These are phyloP conservation scores for Parnassius mnemosyne DNA, from an alignment of 2,888 invertebrate genomes.

Conservation along the genomic window DNA sequence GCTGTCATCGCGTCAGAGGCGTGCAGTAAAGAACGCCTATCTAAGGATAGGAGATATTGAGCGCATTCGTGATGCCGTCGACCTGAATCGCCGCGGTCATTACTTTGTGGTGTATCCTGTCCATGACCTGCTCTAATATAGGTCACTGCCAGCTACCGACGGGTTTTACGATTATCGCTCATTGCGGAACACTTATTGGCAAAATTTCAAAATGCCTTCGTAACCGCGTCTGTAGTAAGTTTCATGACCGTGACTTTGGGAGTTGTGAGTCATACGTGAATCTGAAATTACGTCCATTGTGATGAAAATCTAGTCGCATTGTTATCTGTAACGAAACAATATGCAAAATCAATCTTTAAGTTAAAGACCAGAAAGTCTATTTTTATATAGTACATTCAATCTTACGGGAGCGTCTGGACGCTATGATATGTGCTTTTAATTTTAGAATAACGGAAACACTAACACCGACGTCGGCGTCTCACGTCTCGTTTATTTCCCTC, in stretches of 20 bases:
- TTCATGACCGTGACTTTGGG: slow-evolving; percentile 50
- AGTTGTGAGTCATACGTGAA: slow-evolving; percentile 55
- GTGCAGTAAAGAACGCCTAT: slow-evolving; percentile 26
- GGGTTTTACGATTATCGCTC: slow-evolving; percentile 73
- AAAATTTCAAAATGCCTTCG: slow-evolving; percentile 69
- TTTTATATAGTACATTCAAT: slow-evolving; percentile 37
- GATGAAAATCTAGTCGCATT: slow-evolving; percentile 52
- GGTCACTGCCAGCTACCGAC: slow-evolving; percentile 68
- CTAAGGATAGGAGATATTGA: slow-evolving; percentile 6
- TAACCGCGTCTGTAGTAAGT: slow-evolving; percentile 75
- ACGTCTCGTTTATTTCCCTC: slow-evolving; percentile 57
- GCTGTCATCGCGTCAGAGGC: slow-evolving; percentile 46
- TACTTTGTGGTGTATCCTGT: slow-evolving; percentile 48
- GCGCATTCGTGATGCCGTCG: slow-evolving; percentile 29
- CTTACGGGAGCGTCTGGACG: slow-evolving; percentile 45
- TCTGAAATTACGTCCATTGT: slow-evolving; percentile 47
- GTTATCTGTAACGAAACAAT: slow-evolving; percentile 18
- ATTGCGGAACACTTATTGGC: slow-evolving; percentile 72
- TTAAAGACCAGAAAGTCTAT: slow-evolving; percentile 44
- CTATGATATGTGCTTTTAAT: slow-evolving; percentile 56
- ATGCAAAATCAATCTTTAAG: slow-evolving; percentile 11
- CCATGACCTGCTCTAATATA: slow-evolving; percentile 70
- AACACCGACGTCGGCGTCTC: slow-evolving; percentile 40
- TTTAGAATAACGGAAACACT: slow-evolving; percentile 74
- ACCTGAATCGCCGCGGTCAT: slow-evolving; percentile 40